Evolutionary conservation across 2,113 vertebrate genomes (phyloP).

Genomic region (Nesospiza acunhae): DNA sequence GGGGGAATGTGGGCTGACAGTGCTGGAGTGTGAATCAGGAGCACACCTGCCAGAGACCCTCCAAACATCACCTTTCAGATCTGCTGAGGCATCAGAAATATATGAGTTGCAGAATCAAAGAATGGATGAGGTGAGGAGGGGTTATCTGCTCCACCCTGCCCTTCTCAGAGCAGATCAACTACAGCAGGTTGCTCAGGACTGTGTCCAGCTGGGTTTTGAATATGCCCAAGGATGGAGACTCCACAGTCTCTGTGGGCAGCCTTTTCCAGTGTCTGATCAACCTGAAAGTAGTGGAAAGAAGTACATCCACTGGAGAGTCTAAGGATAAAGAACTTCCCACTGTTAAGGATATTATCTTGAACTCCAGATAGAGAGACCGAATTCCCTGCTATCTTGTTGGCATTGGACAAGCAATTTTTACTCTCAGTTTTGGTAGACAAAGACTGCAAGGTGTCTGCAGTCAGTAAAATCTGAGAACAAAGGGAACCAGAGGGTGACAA

Average conservation of each 20-base stretch:
- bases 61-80: background rate
- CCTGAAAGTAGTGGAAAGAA: background rate
- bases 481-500: background rate
- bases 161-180: background rate
- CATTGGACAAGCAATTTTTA: background rate
- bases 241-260: background rate
- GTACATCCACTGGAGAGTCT: background rate
- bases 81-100: background rate
- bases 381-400: background rate
- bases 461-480: background rate
- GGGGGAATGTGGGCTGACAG: background rate
- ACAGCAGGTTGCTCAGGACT: background rate
- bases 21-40: background rate
- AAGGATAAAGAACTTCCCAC: background rate
- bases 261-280: background rate
- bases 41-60: background rate
- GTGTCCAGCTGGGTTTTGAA: background rate
- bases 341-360: background rate
- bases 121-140: background rate
- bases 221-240: background rate
- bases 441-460: background rate
- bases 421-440: background rate
- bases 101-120: background rate
- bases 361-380: background rate
- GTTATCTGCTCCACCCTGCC: background rate